Percentiles rank a stretch among this genome's conserved stretches.
phyloP scores from a whole-genome alignment of 92 coral and sea anemone species.

The Desmophyllum pertusum region DNA sequence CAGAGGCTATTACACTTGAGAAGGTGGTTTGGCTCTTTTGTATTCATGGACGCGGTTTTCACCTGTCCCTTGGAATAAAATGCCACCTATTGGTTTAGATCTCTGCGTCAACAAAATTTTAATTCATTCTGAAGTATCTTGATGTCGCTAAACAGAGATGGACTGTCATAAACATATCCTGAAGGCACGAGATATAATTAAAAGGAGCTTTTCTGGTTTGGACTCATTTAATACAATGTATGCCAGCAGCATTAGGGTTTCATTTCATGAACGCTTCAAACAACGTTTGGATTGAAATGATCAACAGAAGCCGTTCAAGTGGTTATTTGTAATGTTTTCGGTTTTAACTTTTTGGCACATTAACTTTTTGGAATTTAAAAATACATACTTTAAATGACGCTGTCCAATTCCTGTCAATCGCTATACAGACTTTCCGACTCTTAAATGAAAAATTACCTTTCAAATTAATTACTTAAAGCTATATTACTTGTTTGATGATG shows the following conservation, averaged over 20 bases:
- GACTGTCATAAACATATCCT: slow-evolving; percentile 17
- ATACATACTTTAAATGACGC: neutral
- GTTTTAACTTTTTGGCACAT: neutral
- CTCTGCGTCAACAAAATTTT: neutral
- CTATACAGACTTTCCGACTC: neutral
- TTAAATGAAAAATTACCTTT: slow-evolving; percentile 12
- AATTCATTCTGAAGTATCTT: slow-evolving; percentile 27
- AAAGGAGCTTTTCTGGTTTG: slow-evolving; percentile 5
- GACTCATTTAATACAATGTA: slow-evolving; percentile 19
- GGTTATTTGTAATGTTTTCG: neutral
- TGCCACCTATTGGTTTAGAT: slow-evolving; percentile 35
- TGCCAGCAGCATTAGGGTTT: neutral
- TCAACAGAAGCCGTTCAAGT: slow-evolving; percentile 13
- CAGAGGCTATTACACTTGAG: neutral
- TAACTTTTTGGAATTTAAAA: neutral
- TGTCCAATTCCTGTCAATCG: neutral
- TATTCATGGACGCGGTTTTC: neutral
- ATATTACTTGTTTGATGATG: neutral
- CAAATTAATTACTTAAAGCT: neutral
- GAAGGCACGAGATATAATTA: slow-evolving; percentile 12
- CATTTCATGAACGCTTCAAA: neutral
- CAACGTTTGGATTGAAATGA: neutral
- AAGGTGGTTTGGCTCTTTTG: slow-evolving; percentile 1
- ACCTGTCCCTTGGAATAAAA: slow-evolving; percentile 34
- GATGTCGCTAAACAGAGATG: slow-evolving; percentile 3